Base-by-base conservation (phyloP, 1,140 invertebrate species). In the Camponotus pennsylvanicus region DNA sequence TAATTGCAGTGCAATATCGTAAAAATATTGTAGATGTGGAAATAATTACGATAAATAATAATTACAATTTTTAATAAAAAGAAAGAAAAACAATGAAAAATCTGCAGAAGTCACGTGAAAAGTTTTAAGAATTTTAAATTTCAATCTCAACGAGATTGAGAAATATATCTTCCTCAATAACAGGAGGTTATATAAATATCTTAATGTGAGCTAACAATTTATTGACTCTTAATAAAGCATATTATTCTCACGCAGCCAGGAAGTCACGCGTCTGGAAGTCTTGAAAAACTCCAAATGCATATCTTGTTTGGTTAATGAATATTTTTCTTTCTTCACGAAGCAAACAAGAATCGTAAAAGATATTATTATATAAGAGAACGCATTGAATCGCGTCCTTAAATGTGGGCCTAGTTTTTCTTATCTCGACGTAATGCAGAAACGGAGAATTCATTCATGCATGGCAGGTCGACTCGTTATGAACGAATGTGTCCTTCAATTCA, bases 401-500 rank as follows among this genome's bases (percentile, higher is more conserved):
- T 8, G 15, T 11, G 9, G 42, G 9, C n/a, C 18, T 15, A 52
- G 18, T 37, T 45, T 80, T 21, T 57, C 13, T 52, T 52, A 7
- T 2, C n/a, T n/a, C 18, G 18, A 37, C n/a, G 13, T 27, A 42
- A 59, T 61, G 55, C 67, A 55, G 49, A 77, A 64, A 78, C 70
- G 49, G 88, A 83, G 79, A 90, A 90, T 90, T 88, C 89, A 90
- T 90, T 90, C 89, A 90, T 90, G 61, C 82, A 52, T 52, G 32
- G 77, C 69, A 80, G 75, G 87, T 84, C 83, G 77, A 67, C 89
- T 76, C 61, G 89, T 73, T 75, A 91, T 93, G 92, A 93, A 93
- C 92, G 92, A 86, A 85, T 76, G 89, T 93, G 89, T 93, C 91
- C 92, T 93, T 93, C 92, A 89, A 93, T 93, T 93, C 92, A 92